Base-by-base conservation (phyloP, 2,888 invertebrate genomes). In the Leucophenga montana region DNA sequence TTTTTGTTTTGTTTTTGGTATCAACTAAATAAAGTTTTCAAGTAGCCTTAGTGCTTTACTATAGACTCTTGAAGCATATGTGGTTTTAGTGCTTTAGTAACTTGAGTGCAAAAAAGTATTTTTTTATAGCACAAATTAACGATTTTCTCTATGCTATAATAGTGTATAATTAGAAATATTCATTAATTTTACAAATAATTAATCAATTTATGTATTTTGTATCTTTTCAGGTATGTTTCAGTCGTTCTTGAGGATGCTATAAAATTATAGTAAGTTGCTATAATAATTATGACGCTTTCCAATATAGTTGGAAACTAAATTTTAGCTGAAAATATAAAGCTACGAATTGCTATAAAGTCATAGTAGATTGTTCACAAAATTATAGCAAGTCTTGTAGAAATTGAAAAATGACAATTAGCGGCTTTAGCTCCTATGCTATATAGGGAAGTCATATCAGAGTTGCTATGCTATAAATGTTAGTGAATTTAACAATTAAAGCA, bases 141-240 rank as follows among this genome's bases (percentile, higher is more conserved):
- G 13, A 27, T 56, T 56, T 22, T 56, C 14, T 20, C 14, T 13
- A 22, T 22, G 56, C 11, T 56, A 11, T 56, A 14, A 39, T 39
- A 14, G 56, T 18, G 1, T 22, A 56, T 18, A 56, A 56, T 56
- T 22, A 56, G 56, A 22, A 39, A 39, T 56, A 13, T 27, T 13
- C 13, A 56, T 56, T 56, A 56, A 22, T 56, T 27, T 56, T 56
- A 4, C 20, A 22, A 27, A 22, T 9, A 56, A 56, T 56, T 56
- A 56, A 56, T 56, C 27, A 56, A 20, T 22, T 56, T 39, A 8
- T 56, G 11, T 22, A 6, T 56, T 20, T 56, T 56, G 2, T 56
- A 14, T 27, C 56, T 22, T 56, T 56, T 56, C 56, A 22, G 56
- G 56, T 56, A 56, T 56, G 27, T 56, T 14, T 11, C 27, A 27